phyloP scores from a whole-genome alignment of 1,140 invertebrate genomes.

The Papilio polyxenes region DNA sequence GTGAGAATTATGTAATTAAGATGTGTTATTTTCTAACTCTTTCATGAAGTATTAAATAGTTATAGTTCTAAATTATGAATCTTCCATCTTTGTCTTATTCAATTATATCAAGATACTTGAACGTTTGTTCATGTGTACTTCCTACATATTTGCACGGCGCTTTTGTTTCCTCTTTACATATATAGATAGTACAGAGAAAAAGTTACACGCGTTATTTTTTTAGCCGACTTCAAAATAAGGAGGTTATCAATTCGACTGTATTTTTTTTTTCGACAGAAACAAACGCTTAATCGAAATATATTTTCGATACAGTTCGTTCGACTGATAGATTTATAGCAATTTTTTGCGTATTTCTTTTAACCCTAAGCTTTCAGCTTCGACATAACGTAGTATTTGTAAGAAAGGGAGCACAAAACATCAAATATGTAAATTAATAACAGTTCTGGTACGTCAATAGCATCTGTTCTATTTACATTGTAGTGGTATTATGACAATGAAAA shows the following conservation, averaged over 20 bases:
- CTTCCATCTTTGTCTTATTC: not conserved
- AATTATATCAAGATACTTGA: not conserved
- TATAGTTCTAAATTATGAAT: not conserved
- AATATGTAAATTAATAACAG: not conserved
- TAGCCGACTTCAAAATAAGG: no score
- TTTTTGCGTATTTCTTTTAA: no score
- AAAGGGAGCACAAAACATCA: not conserved
- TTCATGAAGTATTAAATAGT: not conserved
- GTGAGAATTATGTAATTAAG: no score
- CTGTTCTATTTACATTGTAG: constrained; percentile 42
- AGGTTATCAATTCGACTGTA: no score
- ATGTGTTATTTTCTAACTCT: no score
- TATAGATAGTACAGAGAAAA: constrained; percentile 6
- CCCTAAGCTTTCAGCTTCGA: no score
- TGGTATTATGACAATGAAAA: constrained; percentile 44
- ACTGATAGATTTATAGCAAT: no score
- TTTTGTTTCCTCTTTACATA: not conserved
- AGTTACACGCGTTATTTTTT: not conserved
- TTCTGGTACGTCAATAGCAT: constrained; percentile 16
- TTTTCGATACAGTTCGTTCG: no score
- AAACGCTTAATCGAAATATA: no score
- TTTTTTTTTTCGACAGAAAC: no score
- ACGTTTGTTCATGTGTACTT: not conserved
- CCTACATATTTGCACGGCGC: not conserved
- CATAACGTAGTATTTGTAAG: no score